Conservation (phyloP, 2,797 vertebrate species). For the Botia almorhae region DNA sequence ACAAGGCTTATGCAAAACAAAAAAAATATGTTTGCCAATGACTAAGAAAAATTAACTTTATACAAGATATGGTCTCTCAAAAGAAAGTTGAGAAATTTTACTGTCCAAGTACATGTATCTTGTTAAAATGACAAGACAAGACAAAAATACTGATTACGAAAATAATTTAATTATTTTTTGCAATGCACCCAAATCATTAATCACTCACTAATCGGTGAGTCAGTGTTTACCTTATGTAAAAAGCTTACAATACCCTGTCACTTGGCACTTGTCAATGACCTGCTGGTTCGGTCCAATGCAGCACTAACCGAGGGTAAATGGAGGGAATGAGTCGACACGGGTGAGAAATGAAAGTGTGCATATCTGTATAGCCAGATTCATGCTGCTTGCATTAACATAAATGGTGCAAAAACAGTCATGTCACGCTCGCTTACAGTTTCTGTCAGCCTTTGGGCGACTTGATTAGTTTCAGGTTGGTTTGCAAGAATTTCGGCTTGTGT, state of each 20-base stretch:
- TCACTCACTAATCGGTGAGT: not conserved
- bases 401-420: not conserved
- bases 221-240: not conserved
- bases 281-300: not conserved
- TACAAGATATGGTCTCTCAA: not conserved
- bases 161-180: not conserved
- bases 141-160: not conserved
- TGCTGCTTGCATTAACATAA: constrained; percentile 5
- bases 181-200: not conserved
- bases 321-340: not conserved
- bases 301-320: not conserved
- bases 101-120: not conserved
- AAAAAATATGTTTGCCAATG: not conserved
- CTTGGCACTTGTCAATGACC: not conserved
- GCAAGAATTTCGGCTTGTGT: not conserved
- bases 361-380: not conserved
- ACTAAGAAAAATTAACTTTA: not conserved
- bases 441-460: not conserved
- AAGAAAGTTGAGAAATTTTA: not conserved
- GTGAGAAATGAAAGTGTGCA: not conserved
- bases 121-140: not conserved
- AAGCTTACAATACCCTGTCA: too few species aligned
- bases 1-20: not conserved
- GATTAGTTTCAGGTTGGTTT: constrained; percentile 9
- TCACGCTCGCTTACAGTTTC: constrained; percentile 53